phyloP scores from a whole-genome alignment of 2,888 invertebrate genomes.

The Rotaria macrura region DNA sequence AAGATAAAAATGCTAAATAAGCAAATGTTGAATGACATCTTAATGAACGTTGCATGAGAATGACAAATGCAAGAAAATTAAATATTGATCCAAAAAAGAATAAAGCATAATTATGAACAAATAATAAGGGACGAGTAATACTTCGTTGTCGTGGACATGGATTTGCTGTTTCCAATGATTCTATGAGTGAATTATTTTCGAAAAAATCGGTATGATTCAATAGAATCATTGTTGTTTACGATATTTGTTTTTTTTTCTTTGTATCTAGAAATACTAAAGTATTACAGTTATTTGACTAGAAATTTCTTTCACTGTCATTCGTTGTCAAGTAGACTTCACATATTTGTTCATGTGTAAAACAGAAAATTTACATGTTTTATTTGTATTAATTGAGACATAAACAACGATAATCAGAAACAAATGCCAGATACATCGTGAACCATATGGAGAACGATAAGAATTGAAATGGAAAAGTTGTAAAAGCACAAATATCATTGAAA shows the following conservation, averaged over 20 bases:
- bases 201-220: background rate
- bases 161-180: background rate
- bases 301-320: too few relatives aligned
- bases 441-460: background rate
- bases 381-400: too few relatives aligned
- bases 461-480: too few relatives aligned
- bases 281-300: too few relatives aligned
- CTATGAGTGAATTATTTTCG: background rate
- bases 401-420: background rate
- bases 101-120: slow-evolving; percentile 1
- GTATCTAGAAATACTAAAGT: too few relatives aligned
- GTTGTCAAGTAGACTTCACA: background rate
- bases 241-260: too few relatives aligned
- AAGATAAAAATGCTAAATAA: slow-evolving; percentile 11
- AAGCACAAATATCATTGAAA: too few relatives aligned
- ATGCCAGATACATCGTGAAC: background rate
- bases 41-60: background rate
- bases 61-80: background rate
- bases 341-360: background rate
- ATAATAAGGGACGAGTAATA: background rate
- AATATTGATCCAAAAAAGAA: slow-evolving; percentile 9
- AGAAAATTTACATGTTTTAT: too few relatives aligned
- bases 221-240: background rate
- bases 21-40: slow-evolving; percentile 6
- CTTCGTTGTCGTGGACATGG: background rate